These are phyloP conservation scores for Drosophila nannoptera DNA, from an alignment of 1,140 invertebrate genomes.

Conservation along the genomic window DNA sequence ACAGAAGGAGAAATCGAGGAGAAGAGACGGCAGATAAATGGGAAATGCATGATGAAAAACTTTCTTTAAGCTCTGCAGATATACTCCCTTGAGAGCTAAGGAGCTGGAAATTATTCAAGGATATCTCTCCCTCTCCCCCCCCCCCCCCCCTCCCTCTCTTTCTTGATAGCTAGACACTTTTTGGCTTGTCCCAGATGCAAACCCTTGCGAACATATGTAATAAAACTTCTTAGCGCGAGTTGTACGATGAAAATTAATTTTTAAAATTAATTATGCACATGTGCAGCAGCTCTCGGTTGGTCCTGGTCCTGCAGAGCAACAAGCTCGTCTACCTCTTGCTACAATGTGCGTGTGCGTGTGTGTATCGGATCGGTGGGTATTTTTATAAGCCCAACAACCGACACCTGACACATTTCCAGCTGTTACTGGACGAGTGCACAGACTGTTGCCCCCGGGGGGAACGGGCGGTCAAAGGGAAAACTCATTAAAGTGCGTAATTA, in stretches of 20 bases:
- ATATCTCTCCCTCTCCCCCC: too few species aligned
- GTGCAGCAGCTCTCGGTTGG: conserved; percentile 34
- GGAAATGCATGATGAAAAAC: too few species aligned
- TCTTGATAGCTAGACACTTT: too few species aligned
- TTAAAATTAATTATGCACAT: conserved; percentile 75
- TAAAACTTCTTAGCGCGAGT: conserved; percentile 6
- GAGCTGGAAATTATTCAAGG: too few species aligned
- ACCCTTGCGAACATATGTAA: neutral
- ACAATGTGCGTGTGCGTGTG: neutral
- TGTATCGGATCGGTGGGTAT: conserved; percentile 7
- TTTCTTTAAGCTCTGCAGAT: too few species aligned
- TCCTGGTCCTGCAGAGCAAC: neutral
- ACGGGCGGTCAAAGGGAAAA: conserved; percentile 59
- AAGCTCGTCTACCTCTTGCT: conserved; percentile 13
- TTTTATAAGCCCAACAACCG: conserved; percentile 14
- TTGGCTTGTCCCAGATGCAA: neutral
- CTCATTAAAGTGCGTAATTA: conserved; percentile 77
- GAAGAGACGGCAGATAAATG: too few species aligned
- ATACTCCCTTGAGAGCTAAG: too few species aligned
- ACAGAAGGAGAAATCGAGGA: too few species aligned
- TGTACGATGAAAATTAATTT: conserved; percentile 56
- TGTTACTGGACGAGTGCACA: conserved; percentile 13
- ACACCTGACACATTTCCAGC: conserved; percentile 47
- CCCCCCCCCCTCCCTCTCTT: too few species aligned
- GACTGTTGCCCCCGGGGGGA: conserved; percentile 3